Percentiles rank a stretch among this genome's conserved stretches.
phyloP scores from a whole-genome alignment of 2,113 vertebrate species.

The Crocuta crocuta region DNA sequence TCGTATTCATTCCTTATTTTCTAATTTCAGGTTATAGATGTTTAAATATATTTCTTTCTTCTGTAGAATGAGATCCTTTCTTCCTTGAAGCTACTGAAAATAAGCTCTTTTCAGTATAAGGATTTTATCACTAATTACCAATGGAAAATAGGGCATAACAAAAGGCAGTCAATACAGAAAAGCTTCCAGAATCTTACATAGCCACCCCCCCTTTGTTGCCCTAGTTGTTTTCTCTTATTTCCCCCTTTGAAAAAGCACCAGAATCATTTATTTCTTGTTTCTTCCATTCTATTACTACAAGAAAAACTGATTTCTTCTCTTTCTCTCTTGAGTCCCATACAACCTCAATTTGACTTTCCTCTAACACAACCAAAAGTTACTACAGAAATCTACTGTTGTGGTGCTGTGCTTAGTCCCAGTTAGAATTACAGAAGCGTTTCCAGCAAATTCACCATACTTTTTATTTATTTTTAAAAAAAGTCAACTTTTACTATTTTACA shows the following conservation, averaged over 20 bases:
- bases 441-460: neutral
- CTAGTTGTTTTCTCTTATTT: neutral
- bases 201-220: fast-evolving
- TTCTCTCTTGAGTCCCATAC: neutral
- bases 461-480: neutral
- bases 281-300: neutral
- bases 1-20: constrained; percentile 10
- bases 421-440: neutral
- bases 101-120: neutral
- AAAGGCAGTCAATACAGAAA: neutral
- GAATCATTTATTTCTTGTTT: neutral
- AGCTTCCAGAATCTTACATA: neutral
- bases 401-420: neutral
- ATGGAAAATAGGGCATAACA: neutral
- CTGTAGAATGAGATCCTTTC: neutral
- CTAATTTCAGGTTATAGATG: constrained; percentile 29
- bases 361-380: neutral
- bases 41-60: constrained; percentile 17
- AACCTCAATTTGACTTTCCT: neutral
- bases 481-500: neutral
- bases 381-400: neutral
- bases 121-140: neutral
- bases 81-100: neutral
- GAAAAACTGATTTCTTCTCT: neutral
- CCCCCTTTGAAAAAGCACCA: neutral